A percentile compares a stretch with the other conserved stretches of the same genome.
Conservation (phyloP, 2,888 invertebrate genomes). For the Nineta flava region DNA sequence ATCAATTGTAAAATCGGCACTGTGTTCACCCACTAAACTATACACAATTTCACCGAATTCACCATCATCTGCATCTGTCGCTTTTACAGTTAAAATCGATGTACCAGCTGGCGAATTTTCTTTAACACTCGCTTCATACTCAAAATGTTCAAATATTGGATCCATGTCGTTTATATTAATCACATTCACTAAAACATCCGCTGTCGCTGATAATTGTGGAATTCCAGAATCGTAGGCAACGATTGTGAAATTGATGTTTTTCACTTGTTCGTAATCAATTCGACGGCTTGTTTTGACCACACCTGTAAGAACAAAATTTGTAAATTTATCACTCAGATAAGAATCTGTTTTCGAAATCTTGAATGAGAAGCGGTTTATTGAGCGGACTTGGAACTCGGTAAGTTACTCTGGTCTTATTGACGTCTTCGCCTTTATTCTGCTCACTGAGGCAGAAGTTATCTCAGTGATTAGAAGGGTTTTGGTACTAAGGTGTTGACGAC, state of each 20-base stretch:
- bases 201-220: constrained; percentile 64
- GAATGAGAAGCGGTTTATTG: no score
- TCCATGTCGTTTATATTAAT: constrained; percentile 78
- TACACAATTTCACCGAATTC: constrained; percentile 64
- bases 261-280: constrained; percentile 71
- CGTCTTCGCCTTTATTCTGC: no score
- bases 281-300: constrained; percentile 58
- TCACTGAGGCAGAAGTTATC: no score
- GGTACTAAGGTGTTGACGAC: no score
- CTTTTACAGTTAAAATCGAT: constrained; percentile 53
- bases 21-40: constrained; percentile 56
- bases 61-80: constrained; percentile 64
- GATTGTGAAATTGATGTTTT: constrained; percentile 61
- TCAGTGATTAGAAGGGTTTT: no score
- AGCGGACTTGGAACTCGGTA: no score
- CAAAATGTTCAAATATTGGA: constrained; percentile 52
- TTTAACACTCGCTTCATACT: constrained; percentile 52
- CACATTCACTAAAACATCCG: constrained; percentile 59
- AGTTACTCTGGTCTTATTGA: no score
- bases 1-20: constrained; percentile 57
- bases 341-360: no score
- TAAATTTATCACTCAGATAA: no score
- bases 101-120: constrained; percentile 66
- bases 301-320: constrained; percentile 30
- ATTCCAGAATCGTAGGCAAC: constrained; percentile 75